Percentiles rank a stretch among this genome's conserved stretches.
These are phyloP conservation scores for Vanacampus margaritifer DNA, from an alignment of 2,113 vertebrate genomes.

Conservation along the genomic window DNA sequence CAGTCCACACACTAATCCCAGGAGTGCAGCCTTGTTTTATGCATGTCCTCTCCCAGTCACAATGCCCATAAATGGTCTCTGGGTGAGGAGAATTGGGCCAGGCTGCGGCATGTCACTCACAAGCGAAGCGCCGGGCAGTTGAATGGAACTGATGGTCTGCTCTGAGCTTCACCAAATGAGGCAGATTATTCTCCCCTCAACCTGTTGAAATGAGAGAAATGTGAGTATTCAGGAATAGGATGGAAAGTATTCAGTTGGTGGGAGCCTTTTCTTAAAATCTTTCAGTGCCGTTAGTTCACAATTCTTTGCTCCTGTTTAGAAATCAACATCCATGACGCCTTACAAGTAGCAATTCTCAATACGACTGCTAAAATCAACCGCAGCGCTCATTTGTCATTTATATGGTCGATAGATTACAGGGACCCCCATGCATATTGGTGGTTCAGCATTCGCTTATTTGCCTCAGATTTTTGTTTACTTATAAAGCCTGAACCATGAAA, in stretches of 20 bases:
- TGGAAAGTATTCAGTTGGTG: neutral
- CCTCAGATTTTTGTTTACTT: too few relatives aligned
- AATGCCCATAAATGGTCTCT: conserved; percentile 53
- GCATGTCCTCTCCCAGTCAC: conserved; percentile 39
- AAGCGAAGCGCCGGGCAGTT: conserved; percentile 19
- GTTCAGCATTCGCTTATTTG: too few relatives aligned
- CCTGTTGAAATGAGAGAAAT: neutral
- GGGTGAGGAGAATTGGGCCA: conserved; percentile 32
- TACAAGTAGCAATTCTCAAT: neutral
- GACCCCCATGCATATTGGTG: too few relatives aligned
- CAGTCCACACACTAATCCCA: conserved; percentile 47
- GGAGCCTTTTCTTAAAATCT: neutral
- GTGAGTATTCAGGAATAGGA: neutral
- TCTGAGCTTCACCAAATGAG: conserved; percentile 17
- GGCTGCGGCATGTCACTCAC: conserved; percentile 36
- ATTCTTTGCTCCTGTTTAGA: neutral
- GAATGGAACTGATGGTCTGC: conserved; percentile 30
- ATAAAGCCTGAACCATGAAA: too few relatives aligned
- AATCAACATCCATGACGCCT: neutral
- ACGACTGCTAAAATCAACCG: neutral
- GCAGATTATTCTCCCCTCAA: conserved; percentile 14
- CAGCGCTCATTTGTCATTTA: neutral
- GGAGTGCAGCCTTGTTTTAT: conserved; percentile 55
- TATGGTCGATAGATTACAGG: neutral
- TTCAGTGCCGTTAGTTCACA: neutral